Evolutionary conservation across 2,797 vertebrate genomes (phyloP), one percentile per base, ranked within the genome.

Genomic region (Pyrocephalus nanus): DNA sequence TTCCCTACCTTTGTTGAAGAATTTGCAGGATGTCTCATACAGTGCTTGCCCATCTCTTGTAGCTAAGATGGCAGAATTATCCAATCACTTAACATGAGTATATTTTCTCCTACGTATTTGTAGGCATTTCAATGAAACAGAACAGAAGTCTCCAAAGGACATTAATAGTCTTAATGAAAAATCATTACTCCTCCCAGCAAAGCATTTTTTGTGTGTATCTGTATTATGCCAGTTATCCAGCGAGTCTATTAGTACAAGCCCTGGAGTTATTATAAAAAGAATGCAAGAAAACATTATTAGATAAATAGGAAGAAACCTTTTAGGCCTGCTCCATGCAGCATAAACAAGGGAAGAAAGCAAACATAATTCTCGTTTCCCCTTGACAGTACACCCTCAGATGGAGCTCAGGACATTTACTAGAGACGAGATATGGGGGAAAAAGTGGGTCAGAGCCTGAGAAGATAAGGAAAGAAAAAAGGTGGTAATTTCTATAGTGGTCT

Each of bases 311-410:
- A 43, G 51, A 94, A 93, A 84, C 26, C 64, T 86, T 82, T 78
- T 32, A 66, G 27, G 25, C 34, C 53, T 79, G 45, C 23, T 89
- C n/a, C 26, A 55, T 54, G 29, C 80, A 82, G 67, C 77, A 88
- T 58, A 85, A 93, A 82, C 50, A 91, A 62, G 82, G 19, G 54
- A 92, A 92, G 50, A 94, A 91, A 84, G 71, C 80, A 95, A 94
- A 84, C 10, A 69, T 82, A 91, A 86, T 69, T 94, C 67, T 92
- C 23, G 47, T 93, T 95, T 95, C 60, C 51, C 53, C 77, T 87
- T 92, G 92, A 64, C 42, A 93, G 71, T 34, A 67, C 71, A 92
- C 45, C 50, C 65, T 96, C 82, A 93, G 88, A 90, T 92, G 86
- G 66, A 96, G 83, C 36, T 85, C 42, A 20, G 92, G 77, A 90